These are phyloP conservation scores for Palythoa caribaeorum DNA, from an alignment of 92 coral and sea anemone genomes.

Conservation along the genomic window DNA sequence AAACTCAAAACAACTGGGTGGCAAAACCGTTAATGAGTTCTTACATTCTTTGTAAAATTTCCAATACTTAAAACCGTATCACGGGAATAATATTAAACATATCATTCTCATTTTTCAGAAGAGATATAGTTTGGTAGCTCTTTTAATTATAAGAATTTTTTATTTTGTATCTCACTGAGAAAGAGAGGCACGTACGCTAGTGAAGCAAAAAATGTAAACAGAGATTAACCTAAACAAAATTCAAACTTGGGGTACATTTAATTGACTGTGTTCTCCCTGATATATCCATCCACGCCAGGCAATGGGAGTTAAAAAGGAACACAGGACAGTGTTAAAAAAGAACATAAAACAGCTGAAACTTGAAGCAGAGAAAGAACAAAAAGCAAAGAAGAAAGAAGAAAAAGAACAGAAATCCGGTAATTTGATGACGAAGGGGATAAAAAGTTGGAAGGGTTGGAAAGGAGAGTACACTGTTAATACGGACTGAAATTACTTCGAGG, in stretches of 20 bases:
- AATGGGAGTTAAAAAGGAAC: constrained; percentile 87
- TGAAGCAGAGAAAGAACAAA: constrained; percentile 86
- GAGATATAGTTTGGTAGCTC: no score
- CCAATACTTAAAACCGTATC: no score
- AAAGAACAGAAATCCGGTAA: constrained; percentile 77
- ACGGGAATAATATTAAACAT: no score
- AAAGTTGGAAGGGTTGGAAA: constrained; percentile 66
- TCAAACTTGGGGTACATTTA: background rate
- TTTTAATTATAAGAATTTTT: no score
- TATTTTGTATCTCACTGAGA: no score
- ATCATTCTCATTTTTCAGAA: no score
- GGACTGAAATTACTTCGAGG: background rate
- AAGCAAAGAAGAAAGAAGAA: constrained; percentile 81
- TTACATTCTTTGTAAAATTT: no score
- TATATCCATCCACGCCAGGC: constrained; percentile 54
- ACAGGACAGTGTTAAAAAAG: constrained; percentile 82
- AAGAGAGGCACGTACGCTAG: no score
- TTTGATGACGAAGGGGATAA: constrained; percentile 49
- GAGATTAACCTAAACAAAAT: no score
- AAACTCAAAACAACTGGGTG: no score
- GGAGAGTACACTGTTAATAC: constrained; percentile 80
- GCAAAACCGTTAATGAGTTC: no score
- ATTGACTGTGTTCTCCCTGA: background rate
- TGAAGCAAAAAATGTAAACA: no score
- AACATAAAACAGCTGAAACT: constrained; percentile 83